Base-by-base conservation (phyloP, 2,888 invertebrate species). In the Oscheius myriophilus region DNA sequence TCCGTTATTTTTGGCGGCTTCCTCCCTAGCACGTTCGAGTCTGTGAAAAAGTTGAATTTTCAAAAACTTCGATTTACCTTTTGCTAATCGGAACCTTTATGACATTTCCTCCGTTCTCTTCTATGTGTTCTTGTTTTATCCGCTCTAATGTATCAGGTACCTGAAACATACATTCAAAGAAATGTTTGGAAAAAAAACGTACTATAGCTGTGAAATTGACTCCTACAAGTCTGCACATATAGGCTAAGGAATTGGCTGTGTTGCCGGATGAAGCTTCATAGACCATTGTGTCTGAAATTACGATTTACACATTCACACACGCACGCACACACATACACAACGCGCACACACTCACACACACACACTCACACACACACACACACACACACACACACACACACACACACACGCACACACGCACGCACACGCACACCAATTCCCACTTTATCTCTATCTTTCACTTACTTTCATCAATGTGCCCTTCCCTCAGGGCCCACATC, bases 211-310 rank as follows among this genome's bases (percentile, higher is more conserved):
- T 75, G 46, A 81, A 83, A 26, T 67, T 64, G 18, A 81, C 68
- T 12, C 78, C 80, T 46, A 83, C 61, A 41, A 80, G 43, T 45
- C 54, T 33, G 62, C 80, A 79, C 76, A 83, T 78, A 63, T 79
- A 83, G 2, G 80, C 82, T 49, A 82, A 69, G n/a, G 79, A 75
- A 43, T 77, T 72, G 0, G 82, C 83, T 4, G 83, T 83, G 66
- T 83, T 83, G 1, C 83, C 83, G 16, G 77, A 77, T 11, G 82
- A 82, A 2, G 83, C 81, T 54, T 83, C 83, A 58, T 73, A 81
- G 18, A 83, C 79, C 12, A 75, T 74, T 4, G 78, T 79, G 18
- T 42, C 72, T 70, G 45, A 61, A 65, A 49, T n/a, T 9, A 39
- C 59, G 18, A 9, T 26, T 23, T 23, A 51, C 11, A 11, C 21